A percentile compares a stretch with the other conserved stretches of the same genome.
Evolutionary conservation across 2,888 invertebrate genomes (phyloP).

Genomic region (Spilarctia lutea): DNA sequence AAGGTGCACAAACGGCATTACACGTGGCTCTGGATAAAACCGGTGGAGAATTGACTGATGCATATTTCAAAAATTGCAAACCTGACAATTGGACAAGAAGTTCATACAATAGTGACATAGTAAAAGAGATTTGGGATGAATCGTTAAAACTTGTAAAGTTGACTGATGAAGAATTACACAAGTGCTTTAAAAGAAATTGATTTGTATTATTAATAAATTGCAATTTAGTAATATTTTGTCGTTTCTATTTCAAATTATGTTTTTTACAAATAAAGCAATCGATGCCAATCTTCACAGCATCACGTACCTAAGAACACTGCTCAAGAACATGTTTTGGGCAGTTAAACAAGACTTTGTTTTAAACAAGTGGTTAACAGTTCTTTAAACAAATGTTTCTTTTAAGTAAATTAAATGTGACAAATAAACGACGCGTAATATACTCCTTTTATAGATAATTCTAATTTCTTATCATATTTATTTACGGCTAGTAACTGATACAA

Average conservation of each 20-base stretch:
- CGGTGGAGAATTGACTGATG: conserved; percentile 88
- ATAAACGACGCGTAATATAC: neutral
- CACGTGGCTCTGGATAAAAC: conserved; percentile 89
- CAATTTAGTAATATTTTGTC: neutral
- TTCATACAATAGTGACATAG: conserved; percentile 87
- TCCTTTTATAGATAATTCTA: too few relatives aligned
- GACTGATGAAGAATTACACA: conserved; percentile 79
- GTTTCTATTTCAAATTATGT: neutral
- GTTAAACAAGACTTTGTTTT: too few relatives aligned
- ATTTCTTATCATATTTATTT: neutral
- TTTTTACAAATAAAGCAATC: neutral
- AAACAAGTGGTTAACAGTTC: too few relatives aligned
- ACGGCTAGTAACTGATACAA: neutral
- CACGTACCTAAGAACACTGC: too few relatives aligned
- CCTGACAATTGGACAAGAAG: conserved; percentile 82
- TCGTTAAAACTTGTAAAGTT: conserved; percentile 89
- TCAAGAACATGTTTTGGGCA: too few relatives aligned
- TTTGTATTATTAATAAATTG: neutral
- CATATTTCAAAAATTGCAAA: conserved; percentile 91
- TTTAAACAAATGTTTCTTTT: too few relatives aligned
- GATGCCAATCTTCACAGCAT: too few relatives aligned
- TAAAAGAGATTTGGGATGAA: conserved; percentile 92
- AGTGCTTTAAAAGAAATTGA: neutral
- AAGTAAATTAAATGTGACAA: neutral
- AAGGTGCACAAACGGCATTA: conserved; percentile 92